phyloP scores from a whole-genome alignment of 2,888 invertebrate species.

The Pollenia labialis region DNA sequence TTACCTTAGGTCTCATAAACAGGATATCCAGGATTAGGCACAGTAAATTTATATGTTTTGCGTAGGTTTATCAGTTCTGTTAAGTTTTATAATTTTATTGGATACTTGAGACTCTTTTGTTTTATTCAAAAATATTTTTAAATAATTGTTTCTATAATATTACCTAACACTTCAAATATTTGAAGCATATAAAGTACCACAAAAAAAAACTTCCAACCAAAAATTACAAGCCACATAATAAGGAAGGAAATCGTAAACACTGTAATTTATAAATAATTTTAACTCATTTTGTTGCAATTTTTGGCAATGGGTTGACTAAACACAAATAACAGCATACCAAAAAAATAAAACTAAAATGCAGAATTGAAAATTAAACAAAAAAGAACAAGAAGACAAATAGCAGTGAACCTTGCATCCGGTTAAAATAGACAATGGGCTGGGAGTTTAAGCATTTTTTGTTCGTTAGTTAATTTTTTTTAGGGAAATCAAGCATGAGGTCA shows the following conservation, averaged over 20 bases:
- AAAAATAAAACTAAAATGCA: constrained; percentile 76
- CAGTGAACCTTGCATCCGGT: constrained; percentile 69
- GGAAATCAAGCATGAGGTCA: constrained; percentile 48
- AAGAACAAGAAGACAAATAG: constrained; percentile 48
- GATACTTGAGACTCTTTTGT: no score
- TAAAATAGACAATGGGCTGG: constrained; percentile 66
- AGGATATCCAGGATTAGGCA: no score
- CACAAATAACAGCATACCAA: constrained; percentile 58
- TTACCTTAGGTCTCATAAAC: no score
- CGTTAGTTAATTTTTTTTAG: constrained; percentile 34
- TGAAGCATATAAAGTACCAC: neutral
- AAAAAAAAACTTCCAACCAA: neutral
- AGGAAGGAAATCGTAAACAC: constrained; percentile 69
- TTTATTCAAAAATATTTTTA: neutral
- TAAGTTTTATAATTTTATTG: no score
- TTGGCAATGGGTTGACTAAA: constrained; percentile 66
- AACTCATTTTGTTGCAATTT: constrained; percentile 14
- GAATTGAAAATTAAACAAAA: constrained; percentile 72
- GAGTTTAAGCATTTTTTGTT: constrained; percentile 33
- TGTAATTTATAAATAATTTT: constrained; percentile 60
- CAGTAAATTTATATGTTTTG: no score
- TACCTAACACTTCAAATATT: constrained; percentile 9
- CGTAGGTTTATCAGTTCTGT: no score
- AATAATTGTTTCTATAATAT: neutral
- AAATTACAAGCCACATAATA: constrained; percentile 25